A percentile compares a stretch with the other conserved stretches of the same genome.
Evolutionary conservation across 2,797 vertebrate genomes (phyloP).

Genomic region (Malurus splendens): DNA sequence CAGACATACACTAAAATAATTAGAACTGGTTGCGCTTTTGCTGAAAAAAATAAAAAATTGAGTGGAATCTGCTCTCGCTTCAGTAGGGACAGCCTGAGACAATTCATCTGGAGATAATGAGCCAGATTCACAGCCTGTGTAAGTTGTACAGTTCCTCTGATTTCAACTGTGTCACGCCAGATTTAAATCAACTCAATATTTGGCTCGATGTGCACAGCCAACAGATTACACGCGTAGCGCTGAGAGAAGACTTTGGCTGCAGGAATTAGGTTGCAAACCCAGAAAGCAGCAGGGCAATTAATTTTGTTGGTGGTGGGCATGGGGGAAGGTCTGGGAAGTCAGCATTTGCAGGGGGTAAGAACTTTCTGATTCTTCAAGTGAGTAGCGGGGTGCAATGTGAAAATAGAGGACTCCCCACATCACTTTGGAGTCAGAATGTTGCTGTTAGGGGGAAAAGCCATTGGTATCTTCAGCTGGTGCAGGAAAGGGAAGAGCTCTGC

Average conservation of each 20-base stretch:
- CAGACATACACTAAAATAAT: background rate
- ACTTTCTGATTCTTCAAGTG: background rate
- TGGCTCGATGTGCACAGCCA: background rate
- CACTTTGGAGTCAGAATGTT: background rate
- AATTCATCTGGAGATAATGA: background rate
- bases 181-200: slow-evolving; percentile 7
- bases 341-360: background rate
- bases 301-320: fast-evolving
- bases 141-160: background rate
- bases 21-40: background rate
- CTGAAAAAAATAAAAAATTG: background rate
- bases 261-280: background rate
- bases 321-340: background rate
- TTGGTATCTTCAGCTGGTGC: fast-evolving
- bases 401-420: background rate
- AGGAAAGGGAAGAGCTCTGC: background rate
- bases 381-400: fast-evolving
- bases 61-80: background rate
- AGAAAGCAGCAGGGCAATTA: background rate
- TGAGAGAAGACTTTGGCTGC: background rate
- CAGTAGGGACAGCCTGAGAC: background rate
- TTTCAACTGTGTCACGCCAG: background rate
- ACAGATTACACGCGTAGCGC: background rate
- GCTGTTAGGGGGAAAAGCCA: background rate
- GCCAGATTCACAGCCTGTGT: background rate